Conservation (phyloP, 2,888 invertebrate species). For the Gonocerus acuteangulatus region DNA sequence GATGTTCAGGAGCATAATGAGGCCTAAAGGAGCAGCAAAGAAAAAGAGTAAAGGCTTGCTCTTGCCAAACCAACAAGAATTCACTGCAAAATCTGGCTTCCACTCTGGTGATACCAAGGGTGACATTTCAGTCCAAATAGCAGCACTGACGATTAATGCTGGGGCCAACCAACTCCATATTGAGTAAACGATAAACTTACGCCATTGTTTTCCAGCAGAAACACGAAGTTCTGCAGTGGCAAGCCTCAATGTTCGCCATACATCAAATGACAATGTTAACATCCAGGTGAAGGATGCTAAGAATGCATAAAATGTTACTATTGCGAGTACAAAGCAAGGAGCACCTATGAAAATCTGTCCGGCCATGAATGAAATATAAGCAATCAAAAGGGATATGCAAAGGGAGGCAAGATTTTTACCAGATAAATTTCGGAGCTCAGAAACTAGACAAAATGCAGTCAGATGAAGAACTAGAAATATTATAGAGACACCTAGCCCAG, state of each 20-base stretch:
- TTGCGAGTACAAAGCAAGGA: conserved; percentile 44
- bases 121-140: conserved; percentile 43
- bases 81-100: conserved; percentile 47
- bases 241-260: conserved; percentile 45
- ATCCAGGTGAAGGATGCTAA: conserved; percentile 51
- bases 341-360: conserved; percentile 42
- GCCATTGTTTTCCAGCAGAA: conserved; percentile 43
- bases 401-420: conserved; percentile 50
- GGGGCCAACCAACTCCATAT: conserved; percentile 46
- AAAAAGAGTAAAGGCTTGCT: conserved; percentile 47
- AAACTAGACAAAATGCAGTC: conserved; percentile 45
- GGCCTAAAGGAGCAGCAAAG: conserved; percentile 47
- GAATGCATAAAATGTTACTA: conserved; percentile 48
- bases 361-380: conserved; percentile 46
- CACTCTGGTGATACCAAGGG: conserved; percentile 38
- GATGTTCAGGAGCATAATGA: conserved; percentile 45
- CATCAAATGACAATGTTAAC: conserved; percentile 49
- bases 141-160: conserved; percentile 42
- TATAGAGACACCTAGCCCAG: conserved; percentile 46
- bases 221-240: conserved; percentile 47
- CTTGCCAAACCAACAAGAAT: conserved; percentile 49
- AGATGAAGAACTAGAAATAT: conserved; percentile 46
- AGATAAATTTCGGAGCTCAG: conserved; percentile 47
- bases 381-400: conserved; percentile 45
- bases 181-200: conserved; percentile 45